Percentiles rank a stretch among this genome's conserved stretches.
Conservation (phyloP, 1,140 invertebrate species). For the Caerostris darwini region DNA sequence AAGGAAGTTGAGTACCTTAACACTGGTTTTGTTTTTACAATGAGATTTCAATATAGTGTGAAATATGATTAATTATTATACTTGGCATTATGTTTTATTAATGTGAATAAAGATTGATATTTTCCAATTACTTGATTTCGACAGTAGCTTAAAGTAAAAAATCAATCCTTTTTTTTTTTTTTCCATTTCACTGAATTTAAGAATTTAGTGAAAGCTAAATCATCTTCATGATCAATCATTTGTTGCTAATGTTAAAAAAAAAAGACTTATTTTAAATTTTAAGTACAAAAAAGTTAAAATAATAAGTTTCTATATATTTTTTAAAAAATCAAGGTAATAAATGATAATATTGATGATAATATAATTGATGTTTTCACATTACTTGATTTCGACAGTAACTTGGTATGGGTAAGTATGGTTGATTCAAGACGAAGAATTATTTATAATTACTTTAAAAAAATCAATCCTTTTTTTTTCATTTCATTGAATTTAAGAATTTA, state of each 20-base stretch:
- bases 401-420: neutral
- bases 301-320: no score
- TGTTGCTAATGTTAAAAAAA: neutral
- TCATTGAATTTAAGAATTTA: neutral
- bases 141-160: neutral
- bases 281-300: no score
- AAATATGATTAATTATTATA: neutral
- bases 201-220: neutral
- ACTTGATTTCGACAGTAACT: neutral
- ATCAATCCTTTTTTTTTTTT: neutral
- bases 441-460: neutral
- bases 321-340: conserved; percentile 2
- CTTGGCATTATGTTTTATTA: neutral
- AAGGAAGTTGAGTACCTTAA: neutral
- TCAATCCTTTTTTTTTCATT: neutral
- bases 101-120: neutral
- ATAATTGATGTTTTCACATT: neutral
- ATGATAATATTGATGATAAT: no score
- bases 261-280: neutral
- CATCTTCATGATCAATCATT: neutral
- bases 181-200: neutral
- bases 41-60: neutral
- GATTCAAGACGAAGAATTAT: no score
- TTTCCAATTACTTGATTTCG: neutral
- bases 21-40: neutral